phyloP scores from a whole-genome alignment of 2,797 vertebrate genomes.

The Psittacula derbiana region DNA sequence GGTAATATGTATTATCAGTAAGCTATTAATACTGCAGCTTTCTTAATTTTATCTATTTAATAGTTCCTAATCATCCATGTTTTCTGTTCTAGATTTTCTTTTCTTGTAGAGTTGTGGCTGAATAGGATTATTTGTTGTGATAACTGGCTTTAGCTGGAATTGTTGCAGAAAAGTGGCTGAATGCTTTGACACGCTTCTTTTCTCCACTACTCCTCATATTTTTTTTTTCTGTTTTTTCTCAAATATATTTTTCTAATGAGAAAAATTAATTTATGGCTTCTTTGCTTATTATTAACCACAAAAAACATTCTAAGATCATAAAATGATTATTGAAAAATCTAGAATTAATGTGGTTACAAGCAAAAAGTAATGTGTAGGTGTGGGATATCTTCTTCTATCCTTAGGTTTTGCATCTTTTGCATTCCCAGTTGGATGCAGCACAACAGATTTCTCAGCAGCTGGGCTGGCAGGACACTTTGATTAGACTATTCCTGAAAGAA shows the following conservation, averaged over 20 bases:
- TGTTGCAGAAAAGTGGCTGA: not conserved
- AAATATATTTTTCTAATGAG: not conserved
- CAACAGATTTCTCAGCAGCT: conserved; percentile 88
- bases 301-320: not conserved
- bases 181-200: not conserved
- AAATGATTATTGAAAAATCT: not conserved
- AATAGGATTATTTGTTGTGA: not conserved
- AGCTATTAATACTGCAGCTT: not conserved
- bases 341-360: not conserved
- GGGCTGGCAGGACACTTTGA: conserved; percentile 95
- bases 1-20: not conserved
- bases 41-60: not conserved
- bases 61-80: not conserved
- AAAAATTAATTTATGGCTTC: not conserved
- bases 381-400: conserved; percentile 7
- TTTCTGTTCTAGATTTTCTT: not conserved
- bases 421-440: conserved; percentile 87
- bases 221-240: not conserved
- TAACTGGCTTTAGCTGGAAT: not conserved
- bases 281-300: not conserved
- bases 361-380: not conserved
- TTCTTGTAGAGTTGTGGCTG: not conserved
- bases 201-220: not conserved
- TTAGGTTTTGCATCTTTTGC: conserved; percentile 90
- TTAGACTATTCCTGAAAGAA: conserved; percentile 85